Conservation (phyloP, 2,888 invertebrate species). For the Euzetes globulus region DNA sequence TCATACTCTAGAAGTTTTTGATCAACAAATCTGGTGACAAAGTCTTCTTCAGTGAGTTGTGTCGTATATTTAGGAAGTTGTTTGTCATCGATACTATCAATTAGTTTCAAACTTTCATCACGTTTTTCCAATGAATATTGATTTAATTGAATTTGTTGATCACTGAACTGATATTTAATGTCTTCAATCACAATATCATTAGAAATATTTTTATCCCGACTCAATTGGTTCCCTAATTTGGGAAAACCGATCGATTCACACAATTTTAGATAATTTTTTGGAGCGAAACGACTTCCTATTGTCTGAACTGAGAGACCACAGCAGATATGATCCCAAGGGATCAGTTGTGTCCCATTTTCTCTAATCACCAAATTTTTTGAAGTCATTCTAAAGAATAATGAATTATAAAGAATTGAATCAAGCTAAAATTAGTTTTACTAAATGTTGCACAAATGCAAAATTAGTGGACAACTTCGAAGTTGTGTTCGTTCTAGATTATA, state of each 20-base stretch:
- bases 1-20: background rate
- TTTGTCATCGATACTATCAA: background rate
- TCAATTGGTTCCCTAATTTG: background rate
- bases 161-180: too few relatives aligned
- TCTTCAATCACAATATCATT: too few relatives aligned
- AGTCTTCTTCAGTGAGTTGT: background rate
- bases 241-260: background rate
- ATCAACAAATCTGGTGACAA: background rate
- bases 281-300: slow-evolving; percentile 19
- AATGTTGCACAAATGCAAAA: too few relatives aligned
- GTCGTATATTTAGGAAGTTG: background rate
- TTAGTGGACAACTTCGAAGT: too few relatives aligned
- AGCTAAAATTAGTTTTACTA: too few relatives aligned
- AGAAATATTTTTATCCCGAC: too few relatives aligned
- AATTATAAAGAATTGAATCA: too few relatives aligned
- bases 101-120: background rate
- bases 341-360: slow-evolving; percentile 4
- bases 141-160: too few relatives aligned
- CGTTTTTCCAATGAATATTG: too few relatives aligned
- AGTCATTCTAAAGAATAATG: too few relatives aligned
- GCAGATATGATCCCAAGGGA: background rate
- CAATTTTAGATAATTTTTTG: slow-evolving; percentile 3
- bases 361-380: too few relatives aligned
- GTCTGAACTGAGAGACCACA: slow-evolving; percentile 20
- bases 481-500: too few relatives aligned